Percentiles rank a stretch among this genome's conserved stretches.
Evolutionary conservation across 2,888 invertebrate species (phyloP).

Genomic region (Trichopoda pennipes): DNA sequence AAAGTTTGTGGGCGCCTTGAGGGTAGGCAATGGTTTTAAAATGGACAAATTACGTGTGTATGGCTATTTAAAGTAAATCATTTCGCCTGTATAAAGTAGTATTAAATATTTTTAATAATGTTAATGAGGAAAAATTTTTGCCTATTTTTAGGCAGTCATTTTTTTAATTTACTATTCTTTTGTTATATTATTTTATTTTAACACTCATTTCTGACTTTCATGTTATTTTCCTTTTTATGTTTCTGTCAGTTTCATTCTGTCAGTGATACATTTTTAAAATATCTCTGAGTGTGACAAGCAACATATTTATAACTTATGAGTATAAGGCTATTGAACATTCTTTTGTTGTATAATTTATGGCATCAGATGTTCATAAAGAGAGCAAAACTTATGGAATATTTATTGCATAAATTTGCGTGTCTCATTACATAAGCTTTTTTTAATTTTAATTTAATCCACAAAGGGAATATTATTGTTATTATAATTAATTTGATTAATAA

Average conservation of each 20-base stretch:
- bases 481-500: constrained; percentile 5
- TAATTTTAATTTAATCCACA: constrained; percentile 25
- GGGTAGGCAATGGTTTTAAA: too few relatives aligned
- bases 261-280: neutral
- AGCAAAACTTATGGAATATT: neutral
- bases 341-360: neutral
- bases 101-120: too few relatives aligned
- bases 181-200: neutral
- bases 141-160: neutral
- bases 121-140: neutral
- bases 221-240: neutral
- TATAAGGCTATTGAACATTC: neutral
- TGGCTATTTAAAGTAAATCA: too few relatives aligned
- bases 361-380: neutral
- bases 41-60: too few relatives aligned
- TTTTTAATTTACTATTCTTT: too few relatives aligned
- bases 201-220: neutral
- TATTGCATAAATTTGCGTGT: constrained; percentile 9
- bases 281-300: neutral
- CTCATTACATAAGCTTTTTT: neutral
- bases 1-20: too few relatives aligned
- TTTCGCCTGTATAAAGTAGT: too few relatives aligned
- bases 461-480: constrained; percentile 9
- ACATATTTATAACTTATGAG: neutral
- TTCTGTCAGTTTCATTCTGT: neutral